phyloP scores from a whole-genome alignment of 2,113 vertebrate genomes.

The Laticauda laticaudata region DNA sequence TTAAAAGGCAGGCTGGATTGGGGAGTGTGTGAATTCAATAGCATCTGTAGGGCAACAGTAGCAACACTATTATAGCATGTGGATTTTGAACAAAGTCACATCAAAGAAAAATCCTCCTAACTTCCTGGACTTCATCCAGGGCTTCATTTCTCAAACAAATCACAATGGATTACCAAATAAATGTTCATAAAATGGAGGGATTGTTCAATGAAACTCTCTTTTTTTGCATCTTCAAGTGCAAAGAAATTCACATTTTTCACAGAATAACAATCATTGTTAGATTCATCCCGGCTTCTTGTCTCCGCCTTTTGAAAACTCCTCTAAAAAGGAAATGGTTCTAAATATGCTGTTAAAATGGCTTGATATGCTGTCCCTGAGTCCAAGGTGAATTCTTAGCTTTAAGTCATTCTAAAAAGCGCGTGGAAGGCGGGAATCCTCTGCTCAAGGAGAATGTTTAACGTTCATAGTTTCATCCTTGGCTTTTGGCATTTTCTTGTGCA shows the following conservation, averaged over 20 bases:
- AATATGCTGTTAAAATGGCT: background rate
- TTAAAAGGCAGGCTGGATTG: background rate
- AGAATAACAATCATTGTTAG: background rate
- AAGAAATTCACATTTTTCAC: background rate
- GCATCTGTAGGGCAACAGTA: background rate
- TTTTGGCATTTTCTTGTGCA: background rate
- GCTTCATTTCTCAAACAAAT: background rate
- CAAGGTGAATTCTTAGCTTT: background rate
- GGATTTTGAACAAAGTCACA: background rate
- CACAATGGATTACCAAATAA: background rate
- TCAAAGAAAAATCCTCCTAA: background rate
- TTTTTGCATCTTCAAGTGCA: background rate
- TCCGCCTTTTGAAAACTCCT: background rate
- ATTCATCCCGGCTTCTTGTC: background rate
- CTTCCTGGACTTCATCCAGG: background rate
- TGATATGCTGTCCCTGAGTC: background rate
- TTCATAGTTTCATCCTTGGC: background rate
- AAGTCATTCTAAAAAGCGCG: background rate
- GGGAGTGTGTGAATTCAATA: background rate
- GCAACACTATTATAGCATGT: background rate
- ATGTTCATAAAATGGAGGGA: background rate
- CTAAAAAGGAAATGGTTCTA: background rate
- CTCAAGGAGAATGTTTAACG: background rate
- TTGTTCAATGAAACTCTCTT: background rate
- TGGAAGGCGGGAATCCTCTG: background rate